A percentile compares a stretch with the other conserved stretches of the same genome.
phyloP scores from a whole-genome alignment of 1,140 invertebrate species.

The Tribolium madens region DNA sequence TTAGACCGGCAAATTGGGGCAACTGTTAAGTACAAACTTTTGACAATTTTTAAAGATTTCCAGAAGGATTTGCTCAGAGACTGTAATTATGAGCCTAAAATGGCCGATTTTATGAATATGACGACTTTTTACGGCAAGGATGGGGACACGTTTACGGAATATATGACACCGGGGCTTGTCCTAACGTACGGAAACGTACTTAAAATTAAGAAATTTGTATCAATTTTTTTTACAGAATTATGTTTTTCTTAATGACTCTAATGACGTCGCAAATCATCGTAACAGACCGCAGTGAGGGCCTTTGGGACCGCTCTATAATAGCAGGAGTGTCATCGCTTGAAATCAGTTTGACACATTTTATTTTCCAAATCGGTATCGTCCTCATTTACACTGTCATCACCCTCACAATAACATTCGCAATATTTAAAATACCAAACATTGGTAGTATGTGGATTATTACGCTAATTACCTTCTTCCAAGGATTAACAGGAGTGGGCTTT shows the following conservation, averaged over 20 bases:
- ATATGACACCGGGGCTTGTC: conserved; percentile 83
- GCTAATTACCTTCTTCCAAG: conserved; percentile 65
- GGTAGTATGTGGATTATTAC: conserved; percentile 65
- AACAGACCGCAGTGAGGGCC: conserved; percentile 82
- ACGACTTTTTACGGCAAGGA: conserved; percentile 77
- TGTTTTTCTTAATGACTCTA: conserved; percentile 83
- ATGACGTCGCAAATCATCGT: conserved; percentile 86
- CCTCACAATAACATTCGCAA: conserved; percentile 68
- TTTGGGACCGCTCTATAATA: conserved; percentile 81
- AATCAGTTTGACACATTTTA: conserved; percentile 78
- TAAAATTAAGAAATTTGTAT: neutral
- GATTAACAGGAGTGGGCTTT: conserved; percentile 69
- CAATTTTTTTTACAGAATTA: conserved; percentile 70
- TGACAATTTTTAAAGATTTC: conserved; percentile 74
- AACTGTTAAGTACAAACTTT: conserved; percentile 73
- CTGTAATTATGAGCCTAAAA: conserved; percentile 71
- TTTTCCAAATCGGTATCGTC: conserved; percentile 80
- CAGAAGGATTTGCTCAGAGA: conserved; percentile 69
- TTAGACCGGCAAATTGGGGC: conserved; percentile 80
- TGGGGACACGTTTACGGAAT: conserved; percentile 76
- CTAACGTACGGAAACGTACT: conserved; percentile 69
- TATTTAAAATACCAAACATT: conserved; percentile 65
- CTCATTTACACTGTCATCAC: conserved; percentile 70
- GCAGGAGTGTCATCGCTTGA: conserved; percentile 73
- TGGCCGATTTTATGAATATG: conserved; percentile 74